These are phyloP conservation scores for Nemoura dubitans DNA, from an alignment of 2,888 invertebrate genomes.

Conservation along the genomic window DNA sequence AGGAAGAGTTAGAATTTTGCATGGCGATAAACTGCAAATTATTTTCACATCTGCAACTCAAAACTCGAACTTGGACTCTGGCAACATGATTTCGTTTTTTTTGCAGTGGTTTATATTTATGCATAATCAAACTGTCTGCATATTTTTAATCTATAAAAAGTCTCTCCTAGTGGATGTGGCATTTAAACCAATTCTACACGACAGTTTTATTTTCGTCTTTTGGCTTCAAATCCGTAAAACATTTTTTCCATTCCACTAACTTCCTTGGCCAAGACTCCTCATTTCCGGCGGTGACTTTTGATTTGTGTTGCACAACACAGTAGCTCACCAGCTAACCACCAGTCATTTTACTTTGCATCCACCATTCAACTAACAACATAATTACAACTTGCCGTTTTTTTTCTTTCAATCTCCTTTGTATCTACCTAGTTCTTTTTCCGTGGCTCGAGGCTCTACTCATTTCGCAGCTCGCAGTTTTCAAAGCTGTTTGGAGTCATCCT, in stretches of 20 bases:
- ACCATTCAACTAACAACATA: neutral
- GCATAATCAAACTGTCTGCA: neutral
- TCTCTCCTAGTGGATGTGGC: neutral
- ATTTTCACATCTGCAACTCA: too few relatives aligned
- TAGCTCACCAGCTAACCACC: neutral
- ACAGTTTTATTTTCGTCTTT: slow-evolving; percentile 7
- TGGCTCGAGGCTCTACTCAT: neutral
- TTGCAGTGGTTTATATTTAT: neutral
- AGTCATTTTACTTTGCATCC: neutral
- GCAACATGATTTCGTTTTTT: neutral
- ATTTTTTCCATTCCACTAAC: neutral
- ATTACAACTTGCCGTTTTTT: neutral
- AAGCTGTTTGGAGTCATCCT: neutral
- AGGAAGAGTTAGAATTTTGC: too few relatives aligned
- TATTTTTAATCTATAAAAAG: neutral
- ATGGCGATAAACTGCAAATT: too few relatives aligned
- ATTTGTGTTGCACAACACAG: neutral
- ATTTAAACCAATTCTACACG: neutral
- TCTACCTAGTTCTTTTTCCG: neutral
- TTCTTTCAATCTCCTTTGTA: neutral
- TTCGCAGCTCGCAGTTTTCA: neutral
- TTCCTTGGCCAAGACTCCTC: neutral
- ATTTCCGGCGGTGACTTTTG: neutral
- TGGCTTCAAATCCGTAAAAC: neutral
- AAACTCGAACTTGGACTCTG: too few relatives aligned